phyloP scores from a whole-genome alignment of 2,888 invertebrate genomes.

The Ligdia adustata region DNA sequence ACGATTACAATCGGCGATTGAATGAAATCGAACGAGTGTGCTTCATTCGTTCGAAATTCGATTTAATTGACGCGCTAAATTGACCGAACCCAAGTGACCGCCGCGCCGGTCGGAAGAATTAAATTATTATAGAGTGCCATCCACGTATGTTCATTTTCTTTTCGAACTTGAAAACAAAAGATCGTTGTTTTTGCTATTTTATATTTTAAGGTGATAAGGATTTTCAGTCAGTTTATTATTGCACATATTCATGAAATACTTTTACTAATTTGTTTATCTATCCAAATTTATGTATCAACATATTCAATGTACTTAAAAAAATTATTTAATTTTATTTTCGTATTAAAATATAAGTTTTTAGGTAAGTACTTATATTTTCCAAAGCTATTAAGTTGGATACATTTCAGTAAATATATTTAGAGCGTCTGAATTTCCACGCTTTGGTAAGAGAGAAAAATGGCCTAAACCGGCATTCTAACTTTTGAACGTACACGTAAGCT shows the following conservation, averaged over 20 bases:
- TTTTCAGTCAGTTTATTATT: too few relatives aligned
- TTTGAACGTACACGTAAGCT: slow-evolving; percentile 43
- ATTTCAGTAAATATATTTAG: slow-evolving; percentile 21
- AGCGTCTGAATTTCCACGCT: slow-evolving; percentile 37
- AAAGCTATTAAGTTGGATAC: slow-evolving; percentile 2
- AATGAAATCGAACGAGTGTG: slow-evolving; percentile 43
- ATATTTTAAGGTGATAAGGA: too few relatives aligned
- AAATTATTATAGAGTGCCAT: slow-evolving; percentile 25
- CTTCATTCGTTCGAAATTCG: slow-evolving; percentile 43
- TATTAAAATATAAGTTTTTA: too few relatives aligned
- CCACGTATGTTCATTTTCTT: neutral
- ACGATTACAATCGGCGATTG: slow-evolving; percentile 42
- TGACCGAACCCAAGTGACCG: slow-evolving; percentile 37
- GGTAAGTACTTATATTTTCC: too few relatives aligned
- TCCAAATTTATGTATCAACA: too few relatives aligned
- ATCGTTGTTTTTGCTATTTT: too few relatives aligned
- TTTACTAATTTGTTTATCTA: too few relatives aligned
- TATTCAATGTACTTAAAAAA: too few relatives aligned
- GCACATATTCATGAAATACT: too few relatives aligned
- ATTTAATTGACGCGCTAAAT: slow-evolving; percentile 39
- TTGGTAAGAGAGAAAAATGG: slow-evolving; percentile 46
- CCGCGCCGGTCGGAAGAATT: slow-evolving; percentile 37
- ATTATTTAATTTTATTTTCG: too few relatives aligned
- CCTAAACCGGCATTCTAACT: slow-evolving; percentile 50
- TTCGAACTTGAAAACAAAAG: neutral